Percentiles rank a stretch among this genome's conserved stretches.
phyloP scores from a whole-genome alignment of 2,888 invertebrate genomes.

The Amaurobius ferox region DNA sequence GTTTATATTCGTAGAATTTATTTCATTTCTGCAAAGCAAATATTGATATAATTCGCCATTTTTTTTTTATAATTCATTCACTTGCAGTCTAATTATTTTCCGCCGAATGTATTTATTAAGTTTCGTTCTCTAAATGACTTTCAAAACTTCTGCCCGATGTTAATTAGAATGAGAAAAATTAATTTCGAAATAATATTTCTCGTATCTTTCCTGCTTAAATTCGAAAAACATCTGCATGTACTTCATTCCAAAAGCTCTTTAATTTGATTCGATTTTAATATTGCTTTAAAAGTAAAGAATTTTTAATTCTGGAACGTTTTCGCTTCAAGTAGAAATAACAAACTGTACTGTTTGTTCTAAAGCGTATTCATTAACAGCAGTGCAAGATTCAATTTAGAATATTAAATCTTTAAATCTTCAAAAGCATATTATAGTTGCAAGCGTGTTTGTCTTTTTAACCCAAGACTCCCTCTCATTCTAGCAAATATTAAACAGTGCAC shows the following conservation, averaged over 20 bases:
- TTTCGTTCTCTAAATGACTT: constrained; percentile 10
- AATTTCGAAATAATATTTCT: constrained; percentile 10
- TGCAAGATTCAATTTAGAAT: constrained; percentile 45
- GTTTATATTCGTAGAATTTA: neutral
- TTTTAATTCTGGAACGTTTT: neutral
- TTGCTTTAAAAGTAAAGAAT: neutral
- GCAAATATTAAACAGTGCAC: constrained; percentile 35
- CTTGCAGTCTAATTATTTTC: neutral
- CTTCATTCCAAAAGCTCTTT: constrained; percentile 7
- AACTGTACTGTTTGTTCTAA: constrained; percentile 15
- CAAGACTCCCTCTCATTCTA: constrained; percentile 10
- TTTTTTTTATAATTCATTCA: neutral
- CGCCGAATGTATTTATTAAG: neutral
- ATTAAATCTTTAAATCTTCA: constrained; percentile 46
- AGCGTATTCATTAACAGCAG: constrained; percentile 37
- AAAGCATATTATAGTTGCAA: constrained; percentile 31
- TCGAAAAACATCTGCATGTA: neutral
- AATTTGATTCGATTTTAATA: constrained; percentile 18
- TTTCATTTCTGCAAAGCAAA: neutral
- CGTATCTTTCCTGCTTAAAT: neutral
- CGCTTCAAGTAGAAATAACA: neutral
- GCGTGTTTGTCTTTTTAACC: constrained; percentile 52
- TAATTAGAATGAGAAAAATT: constrained; percentile 18
- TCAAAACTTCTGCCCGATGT: neutral
- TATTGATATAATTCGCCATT: neutral